Base-by-base conservation (phyloP, 2,888 invertebrate genomes). In the Pherbina coryleti region DNA sequence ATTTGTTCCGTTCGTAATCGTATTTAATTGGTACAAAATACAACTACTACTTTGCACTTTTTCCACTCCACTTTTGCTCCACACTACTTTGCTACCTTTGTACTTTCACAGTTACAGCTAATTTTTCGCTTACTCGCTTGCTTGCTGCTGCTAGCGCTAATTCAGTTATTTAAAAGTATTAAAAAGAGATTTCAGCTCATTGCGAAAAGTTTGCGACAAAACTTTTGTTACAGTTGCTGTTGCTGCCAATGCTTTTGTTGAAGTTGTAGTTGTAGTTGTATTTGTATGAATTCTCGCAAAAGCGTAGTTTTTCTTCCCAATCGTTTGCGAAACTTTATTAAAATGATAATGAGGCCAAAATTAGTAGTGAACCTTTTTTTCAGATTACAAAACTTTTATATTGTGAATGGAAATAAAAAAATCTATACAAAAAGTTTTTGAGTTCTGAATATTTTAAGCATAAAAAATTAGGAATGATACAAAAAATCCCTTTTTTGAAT, bases 141-240 rank as follows among this genome's bases (percentile, higher is more conserved):
- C 51, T n/a, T 66, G 53, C 28, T 70, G 25, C 25, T 57, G 17
- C 28, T 53, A 34, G 81, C 82, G 83, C 82, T 85, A 85, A 86
- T 85, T 85, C 85, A 82, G 85, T 86, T 85, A 84, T 84, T 84
- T 82, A 81, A 82, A 84, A 85, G 84, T 84, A 85, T 85, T 86
- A 85, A 86, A 85, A 86, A 84, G 84, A 85, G 85, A 85, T 85
- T 85, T 83, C 79, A 85, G 86, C 86, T 85, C 84, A 85, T 85
- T 85, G 34, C 83, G 83, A 82, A 83, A 84, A 84, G 76, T 84
- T 83, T 80, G 28, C 28, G 53, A 79, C 22, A 73, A 55, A 78
- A 70, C 78, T 78, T 80, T 79, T 73, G 51, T 62, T 72, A 69
- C 34, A 57, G 17, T 25, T 72, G 75, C 34, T 67, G 17, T 25